Base-by-base conservation (phyloP, 2,797 vertebrate species). In the Glossophaga mutica region DNA sequence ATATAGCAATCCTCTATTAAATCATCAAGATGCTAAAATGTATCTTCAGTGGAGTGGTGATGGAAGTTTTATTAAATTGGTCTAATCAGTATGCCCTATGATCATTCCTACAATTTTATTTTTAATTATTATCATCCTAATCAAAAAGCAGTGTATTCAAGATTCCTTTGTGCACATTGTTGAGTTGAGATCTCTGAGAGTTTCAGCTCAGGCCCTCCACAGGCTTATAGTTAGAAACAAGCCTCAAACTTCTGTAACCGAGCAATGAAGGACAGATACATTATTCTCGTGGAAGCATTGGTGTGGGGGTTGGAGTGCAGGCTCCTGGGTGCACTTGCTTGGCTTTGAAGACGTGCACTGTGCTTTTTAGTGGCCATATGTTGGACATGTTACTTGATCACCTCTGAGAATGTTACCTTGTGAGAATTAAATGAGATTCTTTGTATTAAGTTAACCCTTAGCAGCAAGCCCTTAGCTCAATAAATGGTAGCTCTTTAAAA, bases 11-110 rank as follows among this genome's bases (percentile, higher is more conserved):
- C 91, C 97, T 97, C 92, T 68, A 93, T 97, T 97, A 97, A 97
- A 96, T 94, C 92, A 97, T 95, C 93, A 94, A 94, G 93, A 97
- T 81, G 57, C 95, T 96, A 86, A 95, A 97, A 96, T 95, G 90
- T 95, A 94, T 97, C 95, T 97, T 97, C 96, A 96, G 96, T 90
- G 73, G 57, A 86, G 78, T 93, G 84, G 84, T 94, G 93, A 93
- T 96, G 82, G 93, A 79, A 89, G 78, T 90, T 98, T 96, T 93
- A 94, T 97, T 95, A 96, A 96, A 94, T 96, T 95, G 96, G n/a
- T 86, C 85, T 97, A 97, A 96, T 97, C 95, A 94, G 94, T 86
- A 93, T 97, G 96, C 73, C 73, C 73, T 94, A 34, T 73, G 89
- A 96, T 79, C 79, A 92, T 93, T 93, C 71, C 68, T 76, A 95